A percentile compares a stretch with the other conserved stretches of the same genome.
Evolutionary conservation across 2,797 vertebrate species (phyloP).

Genomic region (Oryzias sinensis): DNA sequence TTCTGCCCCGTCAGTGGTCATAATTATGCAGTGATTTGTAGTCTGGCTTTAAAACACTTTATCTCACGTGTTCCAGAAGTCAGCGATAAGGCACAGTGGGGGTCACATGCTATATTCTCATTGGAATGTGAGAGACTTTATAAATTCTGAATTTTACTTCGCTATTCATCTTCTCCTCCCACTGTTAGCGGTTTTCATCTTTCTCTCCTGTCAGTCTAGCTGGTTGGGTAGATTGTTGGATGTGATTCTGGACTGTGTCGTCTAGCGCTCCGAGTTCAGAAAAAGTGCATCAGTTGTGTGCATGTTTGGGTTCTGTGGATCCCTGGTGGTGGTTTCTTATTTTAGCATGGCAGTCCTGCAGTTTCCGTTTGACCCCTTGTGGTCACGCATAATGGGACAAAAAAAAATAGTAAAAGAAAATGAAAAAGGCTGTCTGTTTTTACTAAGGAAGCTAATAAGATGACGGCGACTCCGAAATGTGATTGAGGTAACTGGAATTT

Average conservation of each 20-base stretch:
- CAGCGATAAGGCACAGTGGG: slow-evolving; percentile 63
- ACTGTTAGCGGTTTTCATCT: slow-evolving; percentile 32
- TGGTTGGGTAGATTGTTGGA: slow-evolving; percentile 47
- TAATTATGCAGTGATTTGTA: slow-evolving; percentile 75
- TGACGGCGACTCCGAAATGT: slow-evolving; percentile 11
- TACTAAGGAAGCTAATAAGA: neutral
- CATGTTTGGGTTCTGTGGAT: slow-evolving; percentile 11
- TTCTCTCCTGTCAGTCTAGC: slow-evolving; percentile 28
- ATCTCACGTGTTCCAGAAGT: slow-evolving; percentile 68
- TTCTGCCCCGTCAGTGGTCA: slow-evolving; percentile 49
- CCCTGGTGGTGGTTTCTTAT: slow-evolving; percentile 32
- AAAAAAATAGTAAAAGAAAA: slow-evolving; percentile 10
- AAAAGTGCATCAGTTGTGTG: slow-evolving; percentile 52
- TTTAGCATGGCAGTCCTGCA: slow-evolving; percentile 34
- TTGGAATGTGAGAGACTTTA: slow-evolving; percentile 66
- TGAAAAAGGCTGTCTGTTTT: neutral
- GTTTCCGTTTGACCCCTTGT: slow-evolving; percentile 16
- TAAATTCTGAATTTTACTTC: slow-evolving; percentile 55
- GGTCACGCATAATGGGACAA: slow-evolving; percentile 13
- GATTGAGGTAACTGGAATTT: slow-evolving; percentile 2
- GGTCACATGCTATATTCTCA: slow-evolving; percentile 43
- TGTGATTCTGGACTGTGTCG: slow-evolving; percentile 36
- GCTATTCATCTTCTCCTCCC: slow-evolving; percentile 66
- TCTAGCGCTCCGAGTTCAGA: slow-evolving; percentile 57
- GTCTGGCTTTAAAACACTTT: slow-evolving; percentile 57